phyloP scores from a whole-genome alignment of 2,797 vertebrate genomes.

The Uromys caudimaculatus region DNA sequence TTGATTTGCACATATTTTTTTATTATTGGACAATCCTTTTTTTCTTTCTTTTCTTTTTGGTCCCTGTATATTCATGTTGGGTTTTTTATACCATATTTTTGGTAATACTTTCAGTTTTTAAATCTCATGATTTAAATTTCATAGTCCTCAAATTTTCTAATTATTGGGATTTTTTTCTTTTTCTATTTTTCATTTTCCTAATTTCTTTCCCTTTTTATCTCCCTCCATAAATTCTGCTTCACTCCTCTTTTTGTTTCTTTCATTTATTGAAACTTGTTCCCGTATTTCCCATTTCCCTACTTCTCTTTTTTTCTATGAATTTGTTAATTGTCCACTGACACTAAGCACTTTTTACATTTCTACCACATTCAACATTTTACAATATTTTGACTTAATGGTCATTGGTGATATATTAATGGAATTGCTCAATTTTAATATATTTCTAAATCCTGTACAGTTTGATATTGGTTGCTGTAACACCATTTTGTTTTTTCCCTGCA shows the following conservation, averaged over 20 bases:
- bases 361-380: background rate
- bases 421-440: background rate
- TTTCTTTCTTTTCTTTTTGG: background rate
- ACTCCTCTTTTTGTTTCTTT: background rate
- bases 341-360: background rate
- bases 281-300: no score
- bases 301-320: background rate
- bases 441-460: background rate
- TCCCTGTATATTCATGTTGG: no score
- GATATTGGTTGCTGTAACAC: background rate
- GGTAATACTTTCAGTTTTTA: background rate
- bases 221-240: background rate
- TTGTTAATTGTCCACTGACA: background rate
- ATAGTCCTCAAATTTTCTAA: background rate
- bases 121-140: background rate
- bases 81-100: background rate
- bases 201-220: background rate
- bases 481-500: background rate
- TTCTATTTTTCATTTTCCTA: background rate
- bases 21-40: background rate
- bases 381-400: background rate
- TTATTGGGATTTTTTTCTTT: background rate
- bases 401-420: background rate
- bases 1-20: background rate
- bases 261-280: background rate